These are phyloP conservation scores for Orientallactaga sibirica DNA, from an alignment of 2,797 vertebrate genomes.

Conservation along the genomic window DNA sequence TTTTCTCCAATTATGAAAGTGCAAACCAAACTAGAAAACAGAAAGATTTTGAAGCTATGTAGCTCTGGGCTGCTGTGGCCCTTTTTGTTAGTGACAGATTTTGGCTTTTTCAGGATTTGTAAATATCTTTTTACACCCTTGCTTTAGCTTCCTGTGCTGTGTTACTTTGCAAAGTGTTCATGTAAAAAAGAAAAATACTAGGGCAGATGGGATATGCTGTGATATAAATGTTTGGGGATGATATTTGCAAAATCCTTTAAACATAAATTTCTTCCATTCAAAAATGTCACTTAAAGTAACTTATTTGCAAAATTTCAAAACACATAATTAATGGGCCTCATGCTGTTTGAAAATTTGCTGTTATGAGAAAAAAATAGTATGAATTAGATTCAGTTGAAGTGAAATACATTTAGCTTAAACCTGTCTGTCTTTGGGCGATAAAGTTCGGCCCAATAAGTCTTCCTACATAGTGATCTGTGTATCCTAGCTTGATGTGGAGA, in stretches of 20 bases:
- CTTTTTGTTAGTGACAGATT: not conserved
- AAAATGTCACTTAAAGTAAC: not conserved
- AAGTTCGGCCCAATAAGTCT: not conserved
- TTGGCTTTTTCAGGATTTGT: not conserved
- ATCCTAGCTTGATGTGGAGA: not conserved
- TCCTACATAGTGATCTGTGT: not conserved
- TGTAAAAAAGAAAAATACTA: not conserved
- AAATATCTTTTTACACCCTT: not conserved
- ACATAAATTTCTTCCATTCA: not conserved
- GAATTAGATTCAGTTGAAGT: not conserved
- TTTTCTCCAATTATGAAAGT: not conserved
- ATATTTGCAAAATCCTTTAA: constrained; percentile 8
- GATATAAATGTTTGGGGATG: not conserved
- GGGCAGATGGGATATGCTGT: not conserved
- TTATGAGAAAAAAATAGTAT: not conserved
- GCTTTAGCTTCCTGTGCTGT: not conserved
- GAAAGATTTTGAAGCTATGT: not conserved
- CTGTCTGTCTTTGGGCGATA: not conserved
- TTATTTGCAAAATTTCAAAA: not conserved
- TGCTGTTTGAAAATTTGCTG: not conserved
- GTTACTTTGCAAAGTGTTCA: not conserved
- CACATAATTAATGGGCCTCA: not conserved
- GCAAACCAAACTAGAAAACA: not conserved
- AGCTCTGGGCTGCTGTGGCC: not conserved
- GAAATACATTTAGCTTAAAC: not conserved